Evolutionary conservation across 2,797 vertebrate species (phyloP).

Genomic region (Leptatherina wallacei): DNA sequence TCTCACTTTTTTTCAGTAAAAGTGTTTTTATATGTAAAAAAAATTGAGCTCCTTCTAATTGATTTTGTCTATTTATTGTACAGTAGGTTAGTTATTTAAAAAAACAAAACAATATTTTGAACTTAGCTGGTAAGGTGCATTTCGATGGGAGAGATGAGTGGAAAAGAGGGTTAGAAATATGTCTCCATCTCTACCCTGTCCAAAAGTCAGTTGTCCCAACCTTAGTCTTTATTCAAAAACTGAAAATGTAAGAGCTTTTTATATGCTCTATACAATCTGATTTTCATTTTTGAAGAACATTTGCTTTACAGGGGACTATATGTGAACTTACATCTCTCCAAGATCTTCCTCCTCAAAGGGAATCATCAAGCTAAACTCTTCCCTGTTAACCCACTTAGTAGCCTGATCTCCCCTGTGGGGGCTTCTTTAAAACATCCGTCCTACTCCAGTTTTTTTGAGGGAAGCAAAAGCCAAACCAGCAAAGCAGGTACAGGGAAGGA

Average conservation of each 20-base stretch:
- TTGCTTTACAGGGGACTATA: conserved; percentile 57
- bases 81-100: conserved; percentile 69
- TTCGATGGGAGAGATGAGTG: conserved; percentile 63
- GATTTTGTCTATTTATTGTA: conserved; percentile 47
- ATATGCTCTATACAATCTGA: conserved; percentile 39
- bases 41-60: conserved; percentile 51
- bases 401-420: conserved; percentile 60
- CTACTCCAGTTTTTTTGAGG: conserved; percentile 57
- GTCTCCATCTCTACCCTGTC: conserved; percentile 38
- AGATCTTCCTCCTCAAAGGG: conserved; percentile 60
- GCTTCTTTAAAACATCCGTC: conserved; percentile 59
- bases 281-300: conserved; percentile 50
- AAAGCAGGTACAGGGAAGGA: conserved; percentile 59
- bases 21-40: conserved; percentile 78
- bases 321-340: conserved; percentile 68
- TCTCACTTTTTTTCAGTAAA: conserved; percentile 66
- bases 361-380: conserved; percentile 74
- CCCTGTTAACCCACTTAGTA: conserved; percentile 72
- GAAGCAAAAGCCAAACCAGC: conserved; percentile 56
- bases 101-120: conserved; percentile 50
- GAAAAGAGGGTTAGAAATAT: conserved; percentile 62
- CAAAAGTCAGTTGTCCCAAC: conserved; percentile 48
- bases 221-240: conserved; percentile 25
- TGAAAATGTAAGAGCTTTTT: conserved; percentile 67
- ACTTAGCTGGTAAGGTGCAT: conserved; percentile 52